phyloP scores from a whole-genome alignment of 2,797 vertebrate species.

The Phataginus tricuspis region DNA sequence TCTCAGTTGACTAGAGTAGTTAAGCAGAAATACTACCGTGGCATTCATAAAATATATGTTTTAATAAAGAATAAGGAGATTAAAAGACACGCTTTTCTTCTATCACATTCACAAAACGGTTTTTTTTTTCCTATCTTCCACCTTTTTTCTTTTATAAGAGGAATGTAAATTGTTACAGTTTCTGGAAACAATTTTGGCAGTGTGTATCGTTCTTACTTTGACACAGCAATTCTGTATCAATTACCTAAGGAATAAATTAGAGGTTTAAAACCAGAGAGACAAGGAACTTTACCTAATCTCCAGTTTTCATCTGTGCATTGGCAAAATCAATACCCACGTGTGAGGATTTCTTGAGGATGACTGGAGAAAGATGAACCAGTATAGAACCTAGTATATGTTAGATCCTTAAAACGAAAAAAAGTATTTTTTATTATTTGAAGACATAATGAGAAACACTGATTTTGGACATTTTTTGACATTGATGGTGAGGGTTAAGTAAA shows the following conservation, averaged over 20 bases:
- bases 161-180: neutral
- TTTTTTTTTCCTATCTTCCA: neutral
- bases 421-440: neutral
- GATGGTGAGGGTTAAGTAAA: neutral
- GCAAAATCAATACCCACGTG: neutral
- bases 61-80: neutral
- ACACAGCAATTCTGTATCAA: neutral
- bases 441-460: neutral
- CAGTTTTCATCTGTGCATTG: neutral
- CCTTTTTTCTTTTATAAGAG: neutral
- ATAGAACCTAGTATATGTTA: neutral
- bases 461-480: conserved; percentile 15
- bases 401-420: neutral
- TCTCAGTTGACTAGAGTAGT: neutral
- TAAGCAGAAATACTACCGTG: neutral
- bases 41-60: neutral
- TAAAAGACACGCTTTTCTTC: neutral
- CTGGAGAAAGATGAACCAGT: neutral
- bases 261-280: neutral
- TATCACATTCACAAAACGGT: neutral
- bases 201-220: neutral
- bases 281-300: neutral
- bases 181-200: neutral
- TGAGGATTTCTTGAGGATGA: conserved; percentile 3
- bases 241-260: neutral